Evolutionary conservation across 1,140 invertebrate species (phyloP).

Genomic region (Chionoecetes opilio): DNA sequence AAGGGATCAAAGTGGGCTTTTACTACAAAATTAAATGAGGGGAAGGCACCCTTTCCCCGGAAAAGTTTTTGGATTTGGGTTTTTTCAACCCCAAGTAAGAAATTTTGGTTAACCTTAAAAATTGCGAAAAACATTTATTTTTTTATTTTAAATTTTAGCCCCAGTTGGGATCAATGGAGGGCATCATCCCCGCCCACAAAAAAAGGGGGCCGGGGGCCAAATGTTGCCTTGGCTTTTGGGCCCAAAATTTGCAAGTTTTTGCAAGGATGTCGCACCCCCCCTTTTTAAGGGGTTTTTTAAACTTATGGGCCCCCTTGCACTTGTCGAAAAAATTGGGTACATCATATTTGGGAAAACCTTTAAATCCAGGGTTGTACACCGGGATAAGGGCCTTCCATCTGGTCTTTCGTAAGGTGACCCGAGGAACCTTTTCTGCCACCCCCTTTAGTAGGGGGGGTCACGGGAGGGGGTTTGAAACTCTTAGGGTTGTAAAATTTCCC

Average conservation of each 20-base stretch:
- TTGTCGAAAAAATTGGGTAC: constrained; percentile 71
- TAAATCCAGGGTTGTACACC: constrained; percentile 80
- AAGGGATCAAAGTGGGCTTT: too few species aligned
- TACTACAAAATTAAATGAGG: background rate
- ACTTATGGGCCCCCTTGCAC: constrained; percentile 22
- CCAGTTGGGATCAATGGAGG: background rate
- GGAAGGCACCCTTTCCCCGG: background rate
- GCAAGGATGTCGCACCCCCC: background rate
- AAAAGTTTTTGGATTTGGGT: background rate
- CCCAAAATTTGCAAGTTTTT: background rate
- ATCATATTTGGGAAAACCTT: constrained; percentile 81
- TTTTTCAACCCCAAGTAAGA: background rate
- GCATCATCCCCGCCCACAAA: background rate
- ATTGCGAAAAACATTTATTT: background rate
- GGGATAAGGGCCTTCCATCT: constrained; percentile 80
- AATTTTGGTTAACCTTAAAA: background rate
- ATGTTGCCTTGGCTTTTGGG: background rate
- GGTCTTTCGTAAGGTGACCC: constrained; percentile 76
- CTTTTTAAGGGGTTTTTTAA: background rate
- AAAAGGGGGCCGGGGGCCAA: too few species aligned
- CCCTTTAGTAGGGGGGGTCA: constrained; percentile 78
- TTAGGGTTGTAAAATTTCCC: constrained; percentile 74
- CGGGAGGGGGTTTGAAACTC: constrained; percentile 79
- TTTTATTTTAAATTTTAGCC: background rate
- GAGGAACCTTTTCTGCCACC: constrained; percentile 80